Conservation (phyloP, 2,113 vertebrate genomes). For the Urocitellus parryii region DNA sequence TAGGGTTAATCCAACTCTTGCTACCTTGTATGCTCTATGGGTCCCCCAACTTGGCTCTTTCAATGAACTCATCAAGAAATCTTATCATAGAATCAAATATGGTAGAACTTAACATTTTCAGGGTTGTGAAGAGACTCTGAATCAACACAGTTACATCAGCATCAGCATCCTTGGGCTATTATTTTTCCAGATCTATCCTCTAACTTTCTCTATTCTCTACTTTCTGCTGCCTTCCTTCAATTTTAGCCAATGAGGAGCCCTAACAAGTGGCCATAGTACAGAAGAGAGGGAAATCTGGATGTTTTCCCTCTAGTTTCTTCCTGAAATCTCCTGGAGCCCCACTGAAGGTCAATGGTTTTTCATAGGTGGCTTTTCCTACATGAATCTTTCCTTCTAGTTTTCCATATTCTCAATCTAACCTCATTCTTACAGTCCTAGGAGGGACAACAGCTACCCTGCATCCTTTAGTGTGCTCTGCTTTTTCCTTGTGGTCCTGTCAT, state of each 20-base stretch:
- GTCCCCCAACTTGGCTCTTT: background rate
- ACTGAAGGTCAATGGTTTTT: background rate
- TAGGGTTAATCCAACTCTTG: background rate
- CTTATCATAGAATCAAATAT: background rate
- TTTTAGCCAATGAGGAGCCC: background rate
- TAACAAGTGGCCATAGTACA: background rate
- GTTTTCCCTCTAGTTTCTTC: background rate
- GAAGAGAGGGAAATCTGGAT: background rate
- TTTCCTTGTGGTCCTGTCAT: background rate
- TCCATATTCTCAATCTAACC: background rate
- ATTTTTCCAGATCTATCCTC: background rate
- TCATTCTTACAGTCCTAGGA: background rate
- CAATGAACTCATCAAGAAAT: background rate
- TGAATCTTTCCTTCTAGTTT: background rate
- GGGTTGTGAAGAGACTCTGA: background rate
- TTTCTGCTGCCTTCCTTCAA: constrained; percentile 11
- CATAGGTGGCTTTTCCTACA: background rate
- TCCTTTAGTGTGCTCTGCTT: background rate
- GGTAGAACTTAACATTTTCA: background rate
- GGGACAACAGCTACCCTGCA: background rate
- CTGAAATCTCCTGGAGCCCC: background rate
- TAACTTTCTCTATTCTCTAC: background rate
- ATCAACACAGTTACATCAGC: background rate
- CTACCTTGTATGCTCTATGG: background rate
- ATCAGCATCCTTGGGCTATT: background rate